Conservation (phyloP, 2,797 vertebrate species). For the Phyllotis vaccarum region DNA sequence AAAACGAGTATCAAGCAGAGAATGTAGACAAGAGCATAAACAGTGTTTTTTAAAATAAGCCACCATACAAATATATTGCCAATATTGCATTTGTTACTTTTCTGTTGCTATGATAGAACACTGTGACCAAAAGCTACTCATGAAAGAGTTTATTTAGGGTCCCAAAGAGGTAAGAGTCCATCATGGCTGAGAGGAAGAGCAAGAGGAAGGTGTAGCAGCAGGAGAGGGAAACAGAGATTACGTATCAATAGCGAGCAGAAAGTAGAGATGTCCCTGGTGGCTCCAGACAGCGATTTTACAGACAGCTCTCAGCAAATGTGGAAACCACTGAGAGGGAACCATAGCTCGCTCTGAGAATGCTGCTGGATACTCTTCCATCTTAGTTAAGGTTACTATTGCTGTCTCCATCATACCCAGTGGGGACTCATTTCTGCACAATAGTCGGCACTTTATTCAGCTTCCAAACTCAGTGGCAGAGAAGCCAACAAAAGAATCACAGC, state of each 20-base stretch:
- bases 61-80: slow-evolving; percentile 38
- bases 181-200: not conserved
- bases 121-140: not conserved
- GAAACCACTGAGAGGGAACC: not conserved
- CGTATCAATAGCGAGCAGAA: not conserved
- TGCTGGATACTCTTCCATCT: not conserved
- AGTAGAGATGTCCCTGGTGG: not conserved
- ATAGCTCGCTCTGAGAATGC: not conserved
- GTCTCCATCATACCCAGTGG: slow-evolving; percentile 9
- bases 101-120: not conserved
- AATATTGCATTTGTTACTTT: not conserved
- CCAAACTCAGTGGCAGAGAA: slow-evolving; percentile 15
- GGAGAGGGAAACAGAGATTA: not conserved
- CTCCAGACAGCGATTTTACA: not conserved
- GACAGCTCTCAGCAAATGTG: not conserved
- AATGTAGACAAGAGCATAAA: slow-evolving; percentile 8
- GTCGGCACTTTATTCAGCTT: not conserved
- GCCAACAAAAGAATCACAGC: slow-evolving; percentile 36
- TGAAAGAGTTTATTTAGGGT: not conserved
- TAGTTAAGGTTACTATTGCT: not conserved
- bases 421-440: not conserved
- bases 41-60: slow-evolving; percentile 46
- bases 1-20: not conserved
- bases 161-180: not conserved
- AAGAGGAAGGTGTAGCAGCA: not conserved